Evolutionary conservation across 2,113 vertebrate species (phyloP), one percentile per base, ranked within the genome.

Genomic region (Pygoscelis adeliae): DNA sequence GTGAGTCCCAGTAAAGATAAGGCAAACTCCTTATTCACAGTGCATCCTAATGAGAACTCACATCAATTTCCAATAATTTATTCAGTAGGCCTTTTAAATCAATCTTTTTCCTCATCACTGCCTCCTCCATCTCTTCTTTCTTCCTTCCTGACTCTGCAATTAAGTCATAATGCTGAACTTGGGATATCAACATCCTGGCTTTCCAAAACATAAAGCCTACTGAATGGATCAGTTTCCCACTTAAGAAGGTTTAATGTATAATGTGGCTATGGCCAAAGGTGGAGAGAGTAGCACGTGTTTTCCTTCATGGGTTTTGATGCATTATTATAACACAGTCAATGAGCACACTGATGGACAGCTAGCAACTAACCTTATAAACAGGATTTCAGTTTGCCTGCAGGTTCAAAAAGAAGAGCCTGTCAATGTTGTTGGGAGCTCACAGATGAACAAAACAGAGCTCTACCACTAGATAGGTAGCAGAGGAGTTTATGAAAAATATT

Each of bases 41-140:
- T 18, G 42, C 79, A 78, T 79, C 74, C 62, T 88, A 83, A 90
- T 49, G 71, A 77, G 46, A 89, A 42, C 42, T 70, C 72, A 21
- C 40, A 83, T 63, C 83, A 81, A 65, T 76, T 92, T 70, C 80
- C 89, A 95, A 52, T 89, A 92, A 95, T 89, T 95, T 87, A 89
- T 87, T 70, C 83, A 66, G 36, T 30, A 90, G 53, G 44, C 20
- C 46, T 90, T 92, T 95, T 90, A 89, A 80, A 92, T 93, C 83
- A 88, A 78, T 87, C 19, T 20, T 90, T 90, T 81, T 62, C 63
- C 79, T 92, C 80, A 62, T 73, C 74, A 53, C 25, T 30, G 30
- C 46, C 42, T 79, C 77, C 53, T 96, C 71, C 30, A 72, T 59
- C 50, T 61, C 71, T 66, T 88, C 47, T 82, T 90, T 52, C 79